Base-by-base conservation (phyloP, 2,888 invertebrate genomes). In the Idaea straminata region DNA sequence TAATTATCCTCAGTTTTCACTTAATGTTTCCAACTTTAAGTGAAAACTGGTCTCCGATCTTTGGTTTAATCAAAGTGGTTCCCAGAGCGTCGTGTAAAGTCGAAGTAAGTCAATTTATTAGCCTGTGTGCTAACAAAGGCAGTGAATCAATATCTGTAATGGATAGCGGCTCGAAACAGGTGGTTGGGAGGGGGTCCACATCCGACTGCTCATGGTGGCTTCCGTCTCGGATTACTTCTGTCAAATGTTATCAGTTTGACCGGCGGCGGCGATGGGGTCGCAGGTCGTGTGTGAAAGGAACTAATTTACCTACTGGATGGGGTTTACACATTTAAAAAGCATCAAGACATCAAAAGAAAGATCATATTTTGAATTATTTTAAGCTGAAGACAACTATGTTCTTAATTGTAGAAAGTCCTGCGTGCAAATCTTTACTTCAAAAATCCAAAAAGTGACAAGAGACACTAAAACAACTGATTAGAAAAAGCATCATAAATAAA, bases 141-240 rank as follows among this genome's bases (percentile, higher is more conserved):
- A 7, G 25, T 62, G 35, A 60, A 60, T 64, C 64, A 62, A 64
- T 66, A 66, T 62, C 57, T 25, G 60, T 63, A 62, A 62, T 38
- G 61, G 61, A 57, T 69, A 58, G 66, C 47, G 10, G 7, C 47
- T 60, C 67, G 57, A 64, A 72, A 72, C 77, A 77, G 77, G 78
- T 77, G 76, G 71, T 71, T 73, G 67, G 58, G 61, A 63, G 61
- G 61, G 63, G 69, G 72, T 70, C 68, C 75, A 74, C 73, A 75
- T 74, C 65, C 75, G 66, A 70, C 69, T 10, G 47, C 47, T 47
- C 47, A 10, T 47, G 68, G 72, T 77, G 81, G 80, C 81, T 84
- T 83, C 81, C 80, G 65, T 69, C 68, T 83, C 79, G 73, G 72
- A 77, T 83, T 81, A 62, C 34, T n/a, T 10, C 62, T 62, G 61